Evolutionary conservation across 2,888 invertebrate genomes (phyloP).

Genomic region (Mesorhabditis belari): DNA sequence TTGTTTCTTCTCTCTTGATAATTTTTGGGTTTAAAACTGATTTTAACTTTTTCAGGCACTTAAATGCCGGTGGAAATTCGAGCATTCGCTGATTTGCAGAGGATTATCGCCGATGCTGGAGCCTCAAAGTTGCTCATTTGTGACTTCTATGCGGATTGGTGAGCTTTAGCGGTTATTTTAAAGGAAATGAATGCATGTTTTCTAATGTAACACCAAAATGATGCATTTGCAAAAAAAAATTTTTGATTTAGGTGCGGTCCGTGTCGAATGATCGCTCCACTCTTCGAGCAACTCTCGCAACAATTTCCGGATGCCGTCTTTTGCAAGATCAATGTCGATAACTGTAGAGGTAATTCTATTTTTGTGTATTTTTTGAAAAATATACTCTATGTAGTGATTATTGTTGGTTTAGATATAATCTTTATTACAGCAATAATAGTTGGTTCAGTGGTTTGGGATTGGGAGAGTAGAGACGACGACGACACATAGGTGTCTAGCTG

Average conservation of each 20-base stretch:
- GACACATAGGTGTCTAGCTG: too few species aligned
- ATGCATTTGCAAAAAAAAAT: neutral
- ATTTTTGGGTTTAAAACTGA: too few species aligned
- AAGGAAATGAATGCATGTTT: too few species aligned
- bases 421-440: too few species aligned
- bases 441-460: too few species aligned
- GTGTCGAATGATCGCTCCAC: constrained; percentile 77
- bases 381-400: too few species aligned
- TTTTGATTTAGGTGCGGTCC: constrained; percentile 10
- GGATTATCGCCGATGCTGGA: neutral
- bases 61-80: neutral
- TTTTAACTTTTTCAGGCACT: too few species aligned
- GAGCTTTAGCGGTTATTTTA: too few species aligned
- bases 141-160: constrained; percentile 51
- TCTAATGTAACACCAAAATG: neutral
- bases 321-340: constrained; percentile 77
- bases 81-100: neutral
- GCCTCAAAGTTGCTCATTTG: constrained; percentile 29
- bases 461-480: too few species aligned
- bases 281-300: constrained; percentile 77
- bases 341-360: constrained; percentile 54
- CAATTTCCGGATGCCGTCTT: constrained; percentile 84
- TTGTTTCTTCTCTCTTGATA: too few species aligned
- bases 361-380: neutral
- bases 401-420: too few species aligned